Base-by-base conservation (phyloP, 2,888 invertebrate genomes). In the Dioctria linearis region DNA sequence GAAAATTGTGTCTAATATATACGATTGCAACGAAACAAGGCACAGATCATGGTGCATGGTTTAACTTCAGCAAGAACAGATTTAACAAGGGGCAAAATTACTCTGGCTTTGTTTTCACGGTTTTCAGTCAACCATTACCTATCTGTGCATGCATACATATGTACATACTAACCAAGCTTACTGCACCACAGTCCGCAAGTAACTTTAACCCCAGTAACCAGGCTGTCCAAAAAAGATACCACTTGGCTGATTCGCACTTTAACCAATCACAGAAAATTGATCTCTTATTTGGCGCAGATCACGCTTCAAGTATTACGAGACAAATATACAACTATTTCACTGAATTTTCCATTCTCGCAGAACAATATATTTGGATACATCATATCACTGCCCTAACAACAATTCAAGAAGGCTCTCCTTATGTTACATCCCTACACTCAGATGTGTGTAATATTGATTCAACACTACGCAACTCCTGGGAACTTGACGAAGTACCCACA, bases 241-340 rank as follows among this genome's bases (percentile, higher is more conserved):
- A 66, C n/a, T 39, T 66, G 3, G 66, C 66, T 3, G 66, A 66
- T 11, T 42, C 66, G 5, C 9, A 43, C 6, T 66, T 66, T 9
- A 66, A 66, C 66, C 6, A 39, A 8, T 42, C 66, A 66, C 13
- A 39, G n/a, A 66, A 66, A 11, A 66, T 66, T n/a, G 66, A 66
- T 40, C 40, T 40, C 5, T 66, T 25, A 25, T 25, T 25, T 25
- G 25, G 25, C 25, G 25, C 25, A 25, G 25, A 25, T 25, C 25
- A 25, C 25, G 25, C 6, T 39, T 40, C 54, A 71, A 25, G 25
- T 71, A 6, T 6, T 71, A 4, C 25, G 3, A 25, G 67, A 69
- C 46, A 46, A 46, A n/a, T 46, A 13, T 46, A 43, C 46, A 39
- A 25, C 25, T 25, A 25, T 25, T 25, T 25, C 25, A 25, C 25